A percentile compares a stretch with the other conserved stretches of the same genome.
Conservation (phyloP, 2,797 vertebrate genomes). For the Tapirus indicus region DNA sequence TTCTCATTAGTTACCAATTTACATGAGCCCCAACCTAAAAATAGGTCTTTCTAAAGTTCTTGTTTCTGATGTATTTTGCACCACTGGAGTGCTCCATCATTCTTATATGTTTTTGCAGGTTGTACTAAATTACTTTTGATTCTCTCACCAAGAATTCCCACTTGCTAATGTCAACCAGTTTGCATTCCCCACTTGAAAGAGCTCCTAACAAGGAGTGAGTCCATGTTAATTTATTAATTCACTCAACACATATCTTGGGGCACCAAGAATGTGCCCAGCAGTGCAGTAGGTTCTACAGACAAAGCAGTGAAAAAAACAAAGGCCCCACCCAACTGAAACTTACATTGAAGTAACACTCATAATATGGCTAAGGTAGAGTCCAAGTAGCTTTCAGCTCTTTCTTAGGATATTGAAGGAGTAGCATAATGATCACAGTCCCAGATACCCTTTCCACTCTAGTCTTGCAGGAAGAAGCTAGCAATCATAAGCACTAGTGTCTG, state of each 20-base stretch:
- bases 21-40: not conserved
- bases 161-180: not conserved
- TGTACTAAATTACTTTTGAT: not conserved
- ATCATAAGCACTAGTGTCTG: not conserved
- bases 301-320: not conserved
- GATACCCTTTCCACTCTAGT: not conserved
- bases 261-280: not conserved
- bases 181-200: not conserved
- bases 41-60: not conserved
- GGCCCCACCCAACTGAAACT: not conserved
- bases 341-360: not conserved
- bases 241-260: not conserved
- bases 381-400: not conserved
- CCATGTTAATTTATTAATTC: conserved; percentile 3
- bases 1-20: not conserved
- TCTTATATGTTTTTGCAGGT: not conserved
- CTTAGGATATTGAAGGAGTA: not conserved
- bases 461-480: conserved; percentile 2
- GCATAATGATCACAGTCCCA: not conserved
- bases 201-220: not conserved
- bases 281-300: not conserved
- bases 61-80: not conserved
- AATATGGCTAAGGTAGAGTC: not conserved
- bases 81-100: not conserved
- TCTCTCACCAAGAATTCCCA: not conserved